Evolutionary conservation across 2,797 vertebrate genomes (phyloP).

Genomic region (Mergus octosetaceus): DNA sequence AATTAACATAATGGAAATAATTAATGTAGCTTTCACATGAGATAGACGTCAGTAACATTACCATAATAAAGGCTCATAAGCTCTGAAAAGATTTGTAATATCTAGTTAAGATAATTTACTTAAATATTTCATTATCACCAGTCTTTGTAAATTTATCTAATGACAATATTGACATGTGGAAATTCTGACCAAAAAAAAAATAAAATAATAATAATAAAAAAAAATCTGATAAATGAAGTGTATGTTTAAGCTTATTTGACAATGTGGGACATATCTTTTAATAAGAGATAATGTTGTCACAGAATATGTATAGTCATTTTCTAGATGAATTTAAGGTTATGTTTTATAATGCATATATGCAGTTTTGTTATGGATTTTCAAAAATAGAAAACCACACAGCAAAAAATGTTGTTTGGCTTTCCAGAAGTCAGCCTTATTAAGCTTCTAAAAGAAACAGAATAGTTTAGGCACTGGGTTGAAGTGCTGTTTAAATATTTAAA

Average conservation of each 20-base stretch:
- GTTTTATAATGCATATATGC: background rate
- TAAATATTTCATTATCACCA: slow-evolving; percentile 47
- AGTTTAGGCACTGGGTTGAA: background rate
- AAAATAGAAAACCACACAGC: rapidly evolving
- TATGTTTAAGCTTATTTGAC: background rate
- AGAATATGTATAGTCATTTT: background rate
- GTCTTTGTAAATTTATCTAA: slow-evolving; percentile 39
- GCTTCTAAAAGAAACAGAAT: background rate
- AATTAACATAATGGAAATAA: background rate
- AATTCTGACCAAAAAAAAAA: background rate
- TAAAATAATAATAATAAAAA: too few relatives aligned
- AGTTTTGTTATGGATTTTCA: background rate
- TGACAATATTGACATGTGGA: background rate
- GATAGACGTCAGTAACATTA: background rate
- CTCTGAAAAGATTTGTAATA: background rate
- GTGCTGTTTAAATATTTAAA: background rate
- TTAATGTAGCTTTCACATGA: background rate
- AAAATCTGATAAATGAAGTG: background rate
- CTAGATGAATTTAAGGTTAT: background rate
- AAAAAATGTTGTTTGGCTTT: background rate
- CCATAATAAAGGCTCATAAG: background rate
- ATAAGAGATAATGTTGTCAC: background rate
- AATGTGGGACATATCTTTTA: background rate
- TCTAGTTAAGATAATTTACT: slow-evolving; percentile 23
- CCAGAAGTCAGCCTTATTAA: background rate